These are phyloP conservation scores for Gortyna flavago DNA, from an alignment of 2,888 invertebrate species.

Conservation along the genomic window DNA sequence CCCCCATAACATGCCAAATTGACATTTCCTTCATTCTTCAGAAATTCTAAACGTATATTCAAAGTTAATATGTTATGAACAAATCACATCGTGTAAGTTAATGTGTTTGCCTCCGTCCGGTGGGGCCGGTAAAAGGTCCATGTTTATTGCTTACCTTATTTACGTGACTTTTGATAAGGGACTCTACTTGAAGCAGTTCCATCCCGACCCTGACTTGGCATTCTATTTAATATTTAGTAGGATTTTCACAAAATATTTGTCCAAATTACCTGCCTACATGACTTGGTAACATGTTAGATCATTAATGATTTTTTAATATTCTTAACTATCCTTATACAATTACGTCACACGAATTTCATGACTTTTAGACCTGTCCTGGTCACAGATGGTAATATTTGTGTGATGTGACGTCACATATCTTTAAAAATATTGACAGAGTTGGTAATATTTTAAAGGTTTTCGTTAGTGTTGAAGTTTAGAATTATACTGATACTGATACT, in stretches of 20 bases:
- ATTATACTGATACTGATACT: too few relatives aligned
- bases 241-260: conserved; percentile 67
- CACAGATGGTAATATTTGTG: neutral
- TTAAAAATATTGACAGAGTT: neutral
- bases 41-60: neutral
- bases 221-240: conserved; percentile 66
- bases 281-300: neutral
- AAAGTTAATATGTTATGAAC: conserved; percentile 13
- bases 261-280: conserved; percentile 49
- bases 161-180: conserved; percentile 70
- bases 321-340: too few relatives aligned
- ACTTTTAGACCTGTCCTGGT: neutral
- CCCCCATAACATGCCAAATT: neutral
- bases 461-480: neutral
- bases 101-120: conserved; percentile 62
- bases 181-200: conserved; percentile 65
- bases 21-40: neutral
- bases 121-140: conserved; percentile 64
- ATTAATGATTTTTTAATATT: neutral
- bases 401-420: neutral
- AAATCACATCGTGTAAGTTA: conserved; percentile 46
- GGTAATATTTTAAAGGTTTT: neutral
- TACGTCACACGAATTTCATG: neutral
- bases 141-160: conserved; percentile 68
- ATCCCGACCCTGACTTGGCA: conserved; percentile 61